A percentile compares a stretch with the other conserved stretches of the same genome.
Evolutionary conservation across 2,797 vertebrate genomes (phyloP).

Genomic region (Gymnopithys bicolor): DNA sequence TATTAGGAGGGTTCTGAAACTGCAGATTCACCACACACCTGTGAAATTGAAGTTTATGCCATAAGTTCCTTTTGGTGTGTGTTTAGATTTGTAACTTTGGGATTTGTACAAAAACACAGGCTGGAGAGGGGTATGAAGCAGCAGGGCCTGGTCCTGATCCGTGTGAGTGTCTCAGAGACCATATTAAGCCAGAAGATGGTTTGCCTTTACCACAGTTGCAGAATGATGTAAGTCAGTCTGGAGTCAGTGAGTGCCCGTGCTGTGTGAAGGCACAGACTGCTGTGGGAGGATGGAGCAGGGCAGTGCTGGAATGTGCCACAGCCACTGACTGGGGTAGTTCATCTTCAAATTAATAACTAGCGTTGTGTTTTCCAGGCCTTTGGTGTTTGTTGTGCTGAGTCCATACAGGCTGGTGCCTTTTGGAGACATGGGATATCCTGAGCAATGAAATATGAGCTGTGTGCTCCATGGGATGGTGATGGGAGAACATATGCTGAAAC

Average conservation of each 20-base stretch:
- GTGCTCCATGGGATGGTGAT: background rate
- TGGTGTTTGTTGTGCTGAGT: background rate
- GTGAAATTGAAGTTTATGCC: background rate
- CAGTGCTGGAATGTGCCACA: background rate
- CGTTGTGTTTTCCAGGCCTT: background rate
- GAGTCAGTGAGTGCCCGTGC: background rate
- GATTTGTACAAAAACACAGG: background rate
- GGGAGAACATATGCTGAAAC: background rate
- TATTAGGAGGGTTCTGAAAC: background rate
- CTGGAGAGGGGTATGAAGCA: background rate
- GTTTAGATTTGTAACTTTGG: background rate
- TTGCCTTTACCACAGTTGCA: background rate
- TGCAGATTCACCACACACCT: background rate
- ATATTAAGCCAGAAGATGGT: background rate
- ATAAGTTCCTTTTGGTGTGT: background rate
- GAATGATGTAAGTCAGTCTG: background rate
- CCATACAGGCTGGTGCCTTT: background rate
- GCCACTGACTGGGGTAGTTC: background rate
- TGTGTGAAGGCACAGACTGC: background rate
- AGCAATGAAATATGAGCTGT: background rate
- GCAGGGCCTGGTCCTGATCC: background rate
- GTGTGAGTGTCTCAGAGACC: conserved; percentile 3
- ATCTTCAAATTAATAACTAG: conserved; percentile 6
- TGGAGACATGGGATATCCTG: background rate
- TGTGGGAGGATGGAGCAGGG: background rate